Conservation (phyloP, 1,140 invertebrate genomes). For the Xylocopa sonorina region DNA sequence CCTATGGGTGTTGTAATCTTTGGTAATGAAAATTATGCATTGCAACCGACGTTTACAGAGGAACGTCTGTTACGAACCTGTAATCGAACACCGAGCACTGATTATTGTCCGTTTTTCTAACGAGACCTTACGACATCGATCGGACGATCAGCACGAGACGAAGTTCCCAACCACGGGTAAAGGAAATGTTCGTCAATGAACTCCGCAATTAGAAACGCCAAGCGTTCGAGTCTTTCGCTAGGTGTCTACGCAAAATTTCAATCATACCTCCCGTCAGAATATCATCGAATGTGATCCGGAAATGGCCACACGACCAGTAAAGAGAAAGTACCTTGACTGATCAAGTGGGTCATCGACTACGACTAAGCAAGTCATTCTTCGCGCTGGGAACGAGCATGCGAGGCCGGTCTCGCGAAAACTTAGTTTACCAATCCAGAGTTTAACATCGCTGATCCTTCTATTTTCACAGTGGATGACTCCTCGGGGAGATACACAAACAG, state of each 20-base stretch:
- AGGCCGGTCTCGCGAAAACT: neutral
- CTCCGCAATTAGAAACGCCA: too few relatives aligned
- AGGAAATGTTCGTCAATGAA: neutral
- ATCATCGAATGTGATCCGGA: conserved; percentile 2
- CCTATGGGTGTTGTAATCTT: conserved; percentile 26
- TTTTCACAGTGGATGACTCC: conserved; percentile 88
- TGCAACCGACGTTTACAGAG: neutral
- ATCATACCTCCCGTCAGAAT: conserved; percentile 3
- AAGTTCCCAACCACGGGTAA: too few relatives aligned
- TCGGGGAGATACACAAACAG: conserved; percentile 90
- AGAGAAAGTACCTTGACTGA: conserved; percentile 19
- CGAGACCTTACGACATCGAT: neutral
- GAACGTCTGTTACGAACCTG: neutral
- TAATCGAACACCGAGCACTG: neutral
- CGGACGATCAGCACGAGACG: neutral
- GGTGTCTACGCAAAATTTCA: neutral
- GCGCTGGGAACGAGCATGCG: neutral
- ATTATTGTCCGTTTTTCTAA: too few relatives aligned
- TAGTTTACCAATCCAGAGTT: neutral
- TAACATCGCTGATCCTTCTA: neutral
- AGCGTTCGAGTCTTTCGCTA: neutral
- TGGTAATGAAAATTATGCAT: conserved; percentile 48
- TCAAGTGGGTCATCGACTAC: conserved; percentile 12
- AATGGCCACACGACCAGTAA: neutral
- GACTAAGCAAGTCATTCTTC: neutral